Evolutionary conservation across 2,888 invertebrate genomes (phyloP).

Genomic region (Drosophila nigritarsus): DNA sequence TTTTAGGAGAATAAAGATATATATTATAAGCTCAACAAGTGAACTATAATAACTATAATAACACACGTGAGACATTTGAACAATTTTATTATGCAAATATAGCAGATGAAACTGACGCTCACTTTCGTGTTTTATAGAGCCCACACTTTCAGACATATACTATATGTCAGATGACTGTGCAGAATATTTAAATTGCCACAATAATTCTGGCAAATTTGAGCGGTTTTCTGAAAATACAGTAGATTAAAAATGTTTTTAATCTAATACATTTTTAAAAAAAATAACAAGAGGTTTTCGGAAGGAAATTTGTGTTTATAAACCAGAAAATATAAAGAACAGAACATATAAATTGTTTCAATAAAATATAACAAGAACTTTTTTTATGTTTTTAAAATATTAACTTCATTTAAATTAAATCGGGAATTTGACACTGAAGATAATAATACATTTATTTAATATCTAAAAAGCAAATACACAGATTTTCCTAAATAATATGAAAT

Average conservation of each 20-base stretch:
- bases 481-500: background rate
- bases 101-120: conserved; percentile 16
- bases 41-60: too few species aligned
- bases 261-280: background rate
- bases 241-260: background rate
- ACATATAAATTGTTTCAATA: background rate
- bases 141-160: too few species aligned
- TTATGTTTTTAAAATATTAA: background rate
- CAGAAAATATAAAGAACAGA: background rate
- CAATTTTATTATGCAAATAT: conserved; percentile 43
- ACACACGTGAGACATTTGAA: too few species aligned
- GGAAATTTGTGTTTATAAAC: background rate
- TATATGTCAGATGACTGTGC: conserved; percentile 22
- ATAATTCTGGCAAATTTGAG: background rate
- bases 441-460: background rate
- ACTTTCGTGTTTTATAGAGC: conserved; percentile 24
- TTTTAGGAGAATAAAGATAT: too few species aligned
- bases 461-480: background rate
- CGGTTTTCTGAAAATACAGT: background rate
- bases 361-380: background rate
- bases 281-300: background rate
- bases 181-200: background rate
- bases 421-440: background rate
- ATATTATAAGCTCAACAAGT: too few species aligned
- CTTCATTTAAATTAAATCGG: background rate